Evolutionary conservation across 1,140 invertebrate genomes (phyloP).

Genomic region (Nymphalis io): DNA sequence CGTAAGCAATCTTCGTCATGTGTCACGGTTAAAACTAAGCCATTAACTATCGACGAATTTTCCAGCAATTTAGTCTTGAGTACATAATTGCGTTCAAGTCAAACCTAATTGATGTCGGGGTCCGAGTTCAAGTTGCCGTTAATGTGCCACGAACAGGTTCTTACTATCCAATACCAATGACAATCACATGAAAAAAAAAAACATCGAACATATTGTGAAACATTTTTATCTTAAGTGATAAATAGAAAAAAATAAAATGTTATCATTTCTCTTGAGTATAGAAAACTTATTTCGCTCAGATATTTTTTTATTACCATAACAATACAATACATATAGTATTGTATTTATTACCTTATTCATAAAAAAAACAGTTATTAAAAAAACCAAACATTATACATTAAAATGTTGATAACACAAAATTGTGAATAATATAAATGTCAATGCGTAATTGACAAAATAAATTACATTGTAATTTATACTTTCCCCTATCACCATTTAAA

Average conservation of each 20-base stretch:
- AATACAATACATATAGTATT: too few relatives aligned
- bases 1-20: constrained; percentile 50
- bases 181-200: constrained; percentile 28
- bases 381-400: too few relatives aligned
- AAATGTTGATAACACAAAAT: constrained; percentile 14
- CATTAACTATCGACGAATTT: constrained; percentile 75
- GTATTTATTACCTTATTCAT: too few relatives aligned
- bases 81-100: constrained; percentile 79
- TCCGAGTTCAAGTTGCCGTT: constrained; percentile 69
- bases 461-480: constrained; percentile 15
- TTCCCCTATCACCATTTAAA: constrained; percentile 27
- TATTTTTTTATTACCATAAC: too few relatives aligned
- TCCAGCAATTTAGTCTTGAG: constrained; percentile 76
- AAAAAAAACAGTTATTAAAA: too few relatives aligned
- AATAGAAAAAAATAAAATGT: background rate
- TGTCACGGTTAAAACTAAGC: constrained; percentile 62
- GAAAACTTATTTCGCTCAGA: background rate
- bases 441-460: constrained; percentile 10
- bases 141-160: constrained; percentile 51
- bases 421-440: constrained; percentile 3
- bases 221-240: constrained; percentile 12
- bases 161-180: constrained; percentile 33
- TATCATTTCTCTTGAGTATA: background rate
- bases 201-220: constrained; percentile 21
- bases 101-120: constrained; percentile 73